phyloP scores from a whole-genome alignment of 2,113 vertebrate species.

The Mormyrus iriodes region DNA sequence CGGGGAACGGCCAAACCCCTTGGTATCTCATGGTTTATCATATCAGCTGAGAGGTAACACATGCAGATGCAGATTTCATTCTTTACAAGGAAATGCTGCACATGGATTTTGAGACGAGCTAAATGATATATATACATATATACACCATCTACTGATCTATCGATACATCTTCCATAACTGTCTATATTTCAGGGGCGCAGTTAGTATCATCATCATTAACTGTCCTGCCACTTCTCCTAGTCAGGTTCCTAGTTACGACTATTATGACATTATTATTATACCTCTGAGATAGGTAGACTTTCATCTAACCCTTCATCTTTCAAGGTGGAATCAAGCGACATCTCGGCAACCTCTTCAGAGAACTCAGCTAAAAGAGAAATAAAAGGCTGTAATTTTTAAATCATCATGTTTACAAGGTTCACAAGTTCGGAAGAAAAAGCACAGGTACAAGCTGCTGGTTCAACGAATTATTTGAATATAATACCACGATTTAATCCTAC shows the following conservation, averaged over 20 bases:
- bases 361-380: slow-evolving; percentile 49
- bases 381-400: neutral
- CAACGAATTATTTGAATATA: neutral
- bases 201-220: neutral
- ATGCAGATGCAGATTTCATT: neutral
- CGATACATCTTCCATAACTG: neutral
- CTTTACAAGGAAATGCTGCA: neutral
- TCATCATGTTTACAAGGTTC: neutral
- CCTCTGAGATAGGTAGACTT: slow-evolving; percentile 54
- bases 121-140: too few species aligned
- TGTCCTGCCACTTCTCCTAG: too few species aligned
- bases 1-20: neutral
- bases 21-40: neutral
- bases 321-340: slow-evolving; percentile 47
- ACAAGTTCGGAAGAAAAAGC: neutral
- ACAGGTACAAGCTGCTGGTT: neutral
- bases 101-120: neutral
- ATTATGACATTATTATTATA: slow-evolving; percentile 35
- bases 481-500: neutral
- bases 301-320: slow-evolving; percentile 49
- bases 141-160: neutral
- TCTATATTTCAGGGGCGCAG: neutral
- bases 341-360: slow-evolving; percentile 33
- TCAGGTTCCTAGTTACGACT: neutral
- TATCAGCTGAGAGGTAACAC: neutral